Evolutionary conservation across 92 coral and sea anemone species (phyloP), one percentile per base, ranked within the genome.

Genomic region (Phenganax stokvisi): DNA sequence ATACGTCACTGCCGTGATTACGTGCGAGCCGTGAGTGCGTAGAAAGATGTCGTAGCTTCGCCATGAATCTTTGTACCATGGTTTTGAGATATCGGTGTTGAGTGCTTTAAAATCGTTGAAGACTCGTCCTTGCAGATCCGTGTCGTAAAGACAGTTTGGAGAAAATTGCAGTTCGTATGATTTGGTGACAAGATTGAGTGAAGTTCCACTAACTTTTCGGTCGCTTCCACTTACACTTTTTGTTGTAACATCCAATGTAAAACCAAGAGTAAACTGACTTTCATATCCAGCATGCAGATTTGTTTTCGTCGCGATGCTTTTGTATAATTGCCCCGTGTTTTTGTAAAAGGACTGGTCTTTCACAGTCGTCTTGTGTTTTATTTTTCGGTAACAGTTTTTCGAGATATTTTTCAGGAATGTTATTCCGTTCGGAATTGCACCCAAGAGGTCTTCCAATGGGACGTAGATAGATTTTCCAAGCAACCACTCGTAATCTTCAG

Each of bases 21-120:
- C 83, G 56, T 89, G 92, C 9, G 92, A 86, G 44, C 92, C 88
- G 66, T 81, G 78, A 13, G 61, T 81, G 7, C 75, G 17, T 8
- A 86, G 54, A 67, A 86, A 86, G 9, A 16, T 11, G 16, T 81
- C 51, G 81, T 86, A 86, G 8, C 10, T 10, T 72, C 76, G 54
- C 88, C 88, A 86, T 54, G 88, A 86, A 37, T 63, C 61, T 52
- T 65, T 60, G 25, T 37, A 20, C 85, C 83, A 81, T 8, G 88
- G 88, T n/a, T 20, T 63, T 30, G 56, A 17, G 47, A 86, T 53
- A 8, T 13, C 56, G 65, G 78, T 51, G 8, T 76, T 53, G 12
- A 86, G 63, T 10, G 9, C 28, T 27, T 71, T 51, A 30, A 86
- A 81, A 37, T 81, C 85, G 0, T 65, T 16, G 27, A 81, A 7